These are phyloP conservation scores for Vesta saturnalis DNA, from an alignment of 2,888 invertebrate genomes.

Conservation along the genomic window DNA sequence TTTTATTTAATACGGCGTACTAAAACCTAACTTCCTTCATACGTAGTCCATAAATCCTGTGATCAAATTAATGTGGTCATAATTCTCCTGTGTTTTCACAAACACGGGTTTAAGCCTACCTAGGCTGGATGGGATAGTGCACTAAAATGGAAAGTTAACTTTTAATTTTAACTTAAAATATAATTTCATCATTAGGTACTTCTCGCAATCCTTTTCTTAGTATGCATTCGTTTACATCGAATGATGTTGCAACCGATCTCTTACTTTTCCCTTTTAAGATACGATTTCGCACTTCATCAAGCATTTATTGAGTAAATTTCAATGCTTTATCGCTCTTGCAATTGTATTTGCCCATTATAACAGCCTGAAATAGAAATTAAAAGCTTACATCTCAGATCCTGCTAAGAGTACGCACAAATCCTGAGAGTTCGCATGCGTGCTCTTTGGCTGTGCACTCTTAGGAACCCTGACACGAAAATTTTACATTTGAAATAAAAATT, in stretches of 20 bases:
- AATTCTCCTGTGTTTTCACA: background rate
- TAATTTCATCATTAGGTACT: no score
- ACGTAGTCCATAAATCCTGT: background rate
- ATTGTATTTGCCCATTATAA: background rate
- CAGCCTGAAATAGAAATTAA: background rate
- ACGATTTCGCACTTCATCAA: background rate
- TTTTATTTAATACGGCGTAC: background rate
- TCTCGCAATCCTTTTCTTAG: background rate
- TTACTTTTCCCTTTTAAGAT: background rate
- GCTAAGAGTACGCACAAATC: no score
- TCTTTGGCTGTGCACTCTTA: background rate
- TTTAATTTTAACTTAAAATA: background rate
- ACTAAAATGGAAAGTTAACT: background rate
- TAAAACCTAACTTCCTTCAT: background rate
- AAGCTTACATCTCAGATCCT: background rate
- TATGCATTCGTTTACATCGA: background rate
- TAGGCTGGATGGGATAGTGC: background rate
- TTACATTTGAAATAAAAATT: background rate
- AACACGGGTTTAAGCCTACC: background rate
- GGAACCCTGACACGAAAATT: background rate
- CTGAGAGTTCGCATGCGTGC: no score
- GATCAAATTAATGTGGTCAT: background rate
- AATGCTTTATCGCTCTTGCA: background rate
- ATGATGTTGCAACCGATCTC: background rate
- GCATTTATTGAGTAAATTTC: background rate